Evolutionary conservation across 2,113 vertebrate species (phyloP), one percentile per base, ranked within the genome.

Genomic region (Varanus salvator): DNA sequence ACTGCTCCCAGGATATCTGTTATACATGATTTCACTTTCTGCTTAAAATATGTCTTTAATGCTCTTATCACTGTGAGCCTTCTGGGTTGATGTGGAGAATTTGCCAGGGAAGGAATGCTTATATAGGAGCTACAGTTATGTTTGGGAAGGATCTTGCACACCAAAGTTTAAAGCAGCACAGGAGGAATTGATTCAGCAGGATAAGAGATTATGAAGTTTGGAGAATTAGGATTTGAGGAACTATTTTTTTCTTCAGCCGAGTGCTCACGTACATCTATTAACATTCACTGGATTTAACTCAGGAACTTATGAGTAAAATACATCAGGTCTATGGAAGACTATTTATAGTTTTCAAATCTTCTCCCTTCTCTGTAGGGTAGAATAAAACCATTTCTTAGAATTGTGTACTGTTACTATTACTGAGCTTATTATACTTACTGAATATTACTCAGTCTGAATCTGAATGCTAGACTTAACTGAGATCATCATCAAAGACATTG

Each of bases 11-110:
- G 93, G 88, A 89, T 90, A 84, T 95, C 90, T 93, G 80, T 91
- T 96, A 94, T 89, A 93, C 34, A 23, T 81, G 80, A 91, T 91
- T 96, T 94, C 66, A 25, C 7, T 80, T 92, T 95, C 90, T 95
- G 71, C 85, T 95, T 92, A 91, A 88, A 52, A 85, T 91, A 93
- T 87, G 76, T 82, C 69, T 90, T 94, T 97, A 96, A 97, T 95
- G 91, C 94, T 93, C 93, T 97, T 97, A 97, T 97, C 96, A 96
- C 89, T 3, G 0, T 84, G 72, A 69, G 92, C 97, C 96, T 97
- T 96, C 96, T 97, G 96, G 95, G 86, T 93, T 96, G 86, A 93
- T 91, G 91, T 90, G 86, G 88, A 85, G 91, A 85, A 21, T 31
- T 69, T 48, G 74, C 93, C 94, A 91, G 85, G 92, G 57, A 91